Evolutionary conservation across 2,113 vertebrate species (phyloP).

Genomic region (Picathartes gymnocephalus): DNA sequence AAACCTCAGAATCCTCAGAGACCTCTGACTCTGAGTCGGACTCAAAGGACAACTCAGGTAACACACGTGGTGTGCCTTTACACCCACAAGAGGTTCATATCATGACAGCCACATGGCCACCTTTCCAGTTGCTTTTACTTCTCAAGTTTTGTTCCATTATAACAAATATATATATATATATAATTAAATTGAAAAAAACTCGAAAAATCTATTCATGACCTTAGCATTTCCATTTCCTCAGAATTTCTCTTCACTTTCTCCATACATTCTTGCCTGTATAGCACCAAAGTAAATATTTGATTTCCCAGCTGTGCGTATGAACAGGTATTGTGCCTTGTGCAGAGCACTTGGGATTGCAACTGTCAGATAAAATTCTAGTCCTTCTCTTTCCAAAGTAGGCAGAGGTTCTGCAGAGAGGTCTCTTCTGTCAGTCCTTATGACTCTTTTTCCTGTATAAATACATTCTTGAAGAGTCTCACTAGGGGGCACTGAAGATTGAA

Average conservation of each 20-base stretch:
- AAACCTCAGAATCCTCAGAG: constrained; percentile 93
- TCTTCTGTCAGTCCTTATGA: not conserved
- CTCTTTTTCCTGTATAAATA: not conserved
- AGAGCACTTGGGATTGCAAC: not conserved
- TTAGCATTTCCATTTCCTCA: not conserved
- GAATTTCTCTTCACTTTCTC: not conserved
- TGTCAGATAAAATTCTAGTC: not conserved
- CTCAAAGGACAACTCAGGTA: constrained; percentile 98
- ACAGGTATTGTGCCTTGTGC: not conserved
- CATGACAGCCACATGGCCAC: not conserved
- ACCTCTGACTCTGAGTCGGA: constrained; percentile 97
- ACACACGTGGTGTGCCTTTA: not conserved
- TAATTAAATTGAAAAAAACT: not conserved
- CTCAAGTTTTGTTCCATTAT: not conserved
- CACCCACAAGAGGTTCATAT: not conserved
- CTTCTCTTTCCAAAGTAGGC: not conserved
- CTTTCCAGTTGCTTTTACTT: not conserved
- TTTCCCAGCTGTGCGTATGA: not conserved
- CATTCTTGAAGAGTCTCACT: not conserved
- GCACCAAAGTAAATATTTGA: not conserved
- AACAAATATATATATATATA: no score
- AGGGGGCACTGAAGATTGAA: constrained; percentile 33
- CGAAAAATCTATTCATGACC: not conserved
- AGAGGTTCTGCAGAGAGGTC: not conserved
- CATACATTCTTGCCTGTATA: not conserved